These are phyloP conservation scores for Drosophila athabasca DNA, from an alignment of 1,140 invertebrate genomes.

Conservation along the genomic window DNA sequence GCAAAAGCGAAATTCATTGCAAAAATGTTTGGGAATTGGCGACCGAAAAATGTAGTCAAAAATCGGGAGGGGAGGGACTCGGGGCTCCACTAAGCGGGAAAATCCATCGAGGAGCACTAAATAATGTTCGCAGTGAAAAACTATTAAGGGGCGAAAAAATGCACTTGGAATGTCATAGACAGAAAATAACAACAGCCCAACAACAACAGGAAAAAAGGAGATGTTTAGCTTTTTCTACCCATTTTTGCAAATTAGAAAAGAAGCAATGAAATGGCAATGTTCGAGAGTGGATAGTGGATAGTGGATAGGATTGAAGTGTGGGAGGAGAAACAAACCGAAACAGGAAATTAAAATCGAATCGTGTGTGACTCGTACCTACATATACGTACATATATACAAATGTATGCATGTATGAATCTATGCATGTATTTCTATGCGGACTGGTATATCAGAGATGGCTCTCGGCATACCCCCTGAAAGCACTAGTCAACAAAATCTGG, in stretches of 20 bases:
- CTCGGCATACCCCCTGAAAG: not conserved
- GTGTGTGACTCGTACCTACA: slow-evolving; percentile 31
- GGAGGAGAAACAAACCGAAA: slow-evolving; percentile 45
- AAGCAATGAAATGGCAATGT: slow-evolving; percentile 35
- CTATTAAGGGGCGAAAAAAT: slow-evolving; percentile 64
- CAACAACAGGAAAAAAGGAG: slow-evolving; percentile 9
- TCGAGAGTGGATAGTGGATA: not conserved
- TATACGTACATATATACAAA: slow-evolving; percentile 13
- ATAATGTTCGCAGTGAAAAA: slow-evolving; percentile 70
- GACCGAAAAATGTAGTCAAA: slow-evolving; percentile 60
- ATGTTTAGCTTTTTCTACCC: slow-evolving; percentile 15
- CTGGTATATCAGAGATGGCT: not conserved
- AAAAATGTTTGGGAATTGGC: slow-evolving; percentile 64
- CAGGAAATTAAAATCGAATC: slow-evolving; percentile 80
- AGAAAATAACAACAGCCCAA: slow-evolving; percentile 40
- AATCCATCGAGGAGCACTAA: slow-evolving; percentile 53
- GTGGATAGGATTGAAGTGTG: slow-evolving; percentile 7
- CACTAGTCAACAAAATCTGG: too few relatives aligned
- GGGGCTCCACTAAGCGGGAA: not conserved
- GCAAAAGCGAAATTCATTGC: slow-evolving; percentile 65
- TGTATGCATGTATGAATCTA: not conserved
- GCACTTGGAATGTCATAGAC: slow-evolving; percentile 55
- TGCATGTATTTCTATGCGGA: slow-evolving; percentile 1
- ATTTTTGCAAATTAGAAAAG: slow-evolving; percentile 63
- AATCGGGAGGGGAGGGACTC: slow-evolving; percentile 35